Base-by-base conservation (phyloP, 2,888 invertebrate species). In the Eupsilia transversa region DNA sequence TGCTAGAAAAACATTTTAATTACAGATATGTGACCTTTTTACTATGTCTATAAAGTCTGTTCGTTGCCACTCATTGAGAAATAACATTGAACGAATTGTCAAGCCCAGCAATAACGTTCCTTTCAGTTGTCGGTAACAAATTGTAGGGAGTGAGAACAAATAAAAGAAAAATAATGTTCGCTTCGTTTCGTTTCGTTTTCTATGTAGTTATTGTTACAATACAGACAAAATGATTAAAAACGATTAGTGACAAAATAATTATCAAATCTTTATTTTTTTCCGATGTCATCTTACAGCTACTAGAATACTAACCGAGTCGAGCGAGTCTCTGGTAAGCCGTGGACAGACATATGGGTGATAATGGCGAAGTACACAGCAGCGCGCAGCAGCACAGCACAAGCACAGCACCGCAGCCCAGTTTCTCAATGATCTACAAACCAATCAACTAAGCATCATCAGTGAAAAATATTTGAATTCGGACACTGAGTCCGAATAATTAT, bases 31-130 rank as follows among this genome's bases (percentile, higher is more conserved):
- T 43, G 23, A 72, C 27, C 43, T 49, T 65, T 49, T 5, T 17
- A 5, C 14, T 65, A 33, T 33, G 7, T 27, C 17, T 46, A 30
- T 14, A 6, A 14, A 30, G 46, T 46, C 23, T 33, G 14, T 33
- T 46, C 35, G 41, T 23, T 23, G 23, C 41, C 56, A 60, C 54
- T 78, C 27, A 43, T 78, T 77, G 60, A 61, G 46, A 77, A 77
- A 78, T 78, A 78, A 73, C 56, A 73, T 43, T 61, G 72, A 66
- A 66, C 30, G 30, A 66, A 54, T 66, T 78, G 77, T 77, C 77
- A 77, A 61, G 30, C 4, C n/a, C 56, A 72, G 77, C 33, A 61
- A 60, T 56, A 65, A 63, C 10, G n/a, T 61, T 66, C 41, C 14
- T 57, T 78, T 52, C 73, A 73, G 56, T 17, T 67, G 49, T 66